phyloP scores from a whole-genome alignment of 2,888 invertebrate genomes.

The Acanthoscelides obtectus region DNA sequence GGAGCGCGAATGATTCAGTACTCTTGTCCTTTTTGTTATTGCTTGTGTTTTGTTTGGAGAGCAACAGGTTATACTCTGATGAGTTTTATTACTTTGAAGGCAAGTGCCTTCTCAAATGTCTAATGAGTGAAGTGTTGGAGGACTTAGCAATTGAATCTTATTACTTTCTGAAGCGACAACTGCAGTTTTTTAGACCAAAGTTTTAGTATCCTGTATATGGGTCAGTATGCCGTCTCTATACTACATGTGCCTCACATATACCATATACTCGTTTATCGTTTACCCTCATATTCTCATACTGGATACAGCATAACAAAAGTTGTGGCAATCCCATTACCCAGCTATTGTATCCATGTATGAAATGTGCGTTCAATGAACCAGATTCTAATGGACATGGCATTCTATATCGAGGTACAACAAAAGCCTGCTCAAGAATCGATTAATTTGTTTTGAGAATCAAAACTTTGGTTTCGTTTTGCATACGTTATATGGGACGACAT shows the following conservation, averaged over 20 bases:
- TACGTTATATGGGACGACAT: not conserved
- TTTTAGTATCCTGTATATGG: too few species aligned
- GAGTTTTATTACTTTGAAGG: too few species aligned
- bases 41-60: too few species aligned
- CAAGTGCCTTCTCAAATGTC: too few species aligned
- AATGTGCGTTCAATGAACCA: not conserved
- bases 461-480: not conserved
- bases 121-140: too few species aligned
- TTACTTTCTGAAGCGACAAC: too few species aligned
- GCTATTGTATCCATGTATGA: not conserved
- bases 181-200: too few species aligned
- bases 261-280: not conserved
- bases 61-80: too few species aligned
- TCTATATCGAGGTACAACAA: not conserved
- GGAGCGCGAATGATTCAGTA: too few species aligned
- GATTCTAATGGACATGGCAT: not conserved
- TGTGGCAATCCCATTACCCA: not conserved
- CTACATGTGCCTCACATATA: not conserved
- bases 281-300: not conserved
- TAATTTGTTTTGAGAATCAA: not conserved
- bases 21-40: too few species aligned
- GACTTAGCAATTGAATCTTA: too few species aligned
- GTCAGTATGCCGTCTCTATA: not conserved
- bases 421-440: not conserved
- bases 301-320: not conserved